A percentile compares a stretch with the other conserved stretches of the same genome.
Evolutionary conservation across 2,888 invertebrate species (phyloP).

Genomic region (Orthosia gothica): DNA sequence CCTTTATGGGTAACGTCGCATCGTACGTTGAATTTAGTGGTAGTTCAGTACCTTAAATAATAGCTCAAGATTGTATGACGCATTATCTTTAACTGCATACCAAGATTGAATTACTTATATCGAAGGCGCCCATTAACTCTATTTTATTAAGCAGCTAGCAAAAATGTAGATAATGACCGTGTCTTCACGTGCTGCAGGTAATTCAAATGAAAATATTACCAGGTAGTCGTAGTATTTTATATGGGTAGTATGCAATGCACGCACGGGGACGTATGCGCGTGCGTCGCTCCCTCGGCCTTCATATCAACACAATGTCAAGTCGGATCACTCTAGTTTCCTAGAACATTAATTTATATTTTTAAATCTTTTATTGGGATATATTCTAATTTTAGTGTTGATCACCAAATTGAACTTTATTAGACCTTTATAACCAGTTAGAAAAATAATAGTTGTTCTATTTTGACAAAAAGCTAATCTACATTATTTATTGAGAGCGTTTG

Average conservation of each 20-base stretch:
- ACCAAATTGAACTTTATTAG: constrained; percentile 9
- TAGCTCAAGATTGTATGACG: constrained; percentile 1
- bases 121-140: constrained; percentile 17
- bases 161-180: constrained; percentile 39
- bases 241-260: constrained; percentile 74
- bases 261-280: constrained; percentile 71
- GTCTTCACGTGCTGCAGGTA: constrained; percentile 32
- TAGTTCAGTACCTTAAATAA: constrained; percentile 13
- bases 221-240: constrained; percentile 44
- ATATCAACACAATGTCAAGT: constrained; percentile 73
- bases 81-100: constrained; percentile 29
- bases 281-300: constrained; percentile 78
- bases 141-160: constrained; percentile 27
- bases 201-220: constrained; percentile 51
- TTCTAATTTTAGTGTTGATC: neutral
- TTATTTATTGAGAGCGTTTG: constrained; percentile 47
- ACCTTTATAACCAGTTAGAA: constrained; percentile 24
- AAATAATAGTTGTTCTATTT: constrained; percentile 24
- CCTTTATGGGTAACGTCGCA: neutral
- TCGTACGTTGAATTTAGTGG: neutral
- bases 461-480: constrained; percentile 42
- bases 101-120: constrained; percentile 19
- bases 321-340: constrained; percentile 67
- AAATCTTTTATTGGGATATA: neutral
- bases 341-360: constrained; percentile 12